Conservation (phyloP, 2,888 invertebrate genomes). For the Netelia inedita region DNA sequence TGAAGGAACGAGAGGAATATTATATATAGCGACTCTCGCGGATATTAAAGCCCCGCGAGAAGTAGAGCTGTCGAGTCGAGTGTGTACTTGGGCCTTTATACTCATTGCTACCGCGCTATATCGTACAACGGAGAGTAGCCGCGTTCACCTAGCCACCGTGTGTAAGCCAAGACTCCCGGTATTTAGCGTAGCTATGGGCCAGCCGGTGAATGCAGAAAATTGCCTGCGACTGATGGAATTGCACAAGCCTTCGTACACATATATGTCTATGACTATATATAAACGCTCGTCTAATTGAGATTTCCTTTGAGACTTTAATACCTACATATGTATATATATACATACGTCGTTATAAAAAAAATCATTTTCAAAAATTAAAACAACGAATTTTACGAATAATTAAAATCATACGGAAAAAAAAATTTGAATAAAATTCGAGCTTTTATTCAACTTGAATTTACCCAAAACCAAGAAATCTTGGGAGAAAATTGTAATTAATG, state of each 20-base stretch:
- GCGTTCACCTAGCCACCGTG: slow-evolving; percentile 14
- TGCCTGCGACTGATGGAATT: slow-evolving; percentile 50
- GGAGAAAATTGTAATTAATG: no score
- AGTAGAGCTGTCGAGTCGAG: slow-evolving; percentile 28
- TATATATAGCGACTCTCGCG: slow-evolving; percentile 6
- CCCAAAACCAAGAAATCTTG: no score
- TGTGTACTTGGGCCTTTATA: slow-evolving; percentile 36
- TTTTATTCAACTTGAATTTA: no score
- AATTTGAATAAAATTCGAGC: no score
- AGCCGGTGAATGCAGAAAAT: slow-evolving; percentile 49
- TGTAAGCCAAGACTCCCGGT: slow-evolving; percentile 31
- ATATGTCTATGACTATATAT: slow-evolving; percentile 6
- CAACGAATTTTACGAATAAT: no score
- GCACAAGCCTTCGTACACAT: slow-evolving; percentile 30
- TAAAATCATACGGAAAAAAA: no score
- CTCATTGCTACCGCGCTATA: slow-evolving; percentile 23
- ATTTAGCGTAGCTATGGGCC: slow-evolving; percentile 27
- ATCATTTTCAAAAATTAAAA: no score
- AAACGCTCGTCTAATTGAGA: slow-evolving; percentile 8
- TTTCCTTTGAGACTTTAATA: neutral
- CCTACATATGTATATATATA: neutral
- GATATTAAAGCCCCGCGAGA: slow-evolving; percentile 39
- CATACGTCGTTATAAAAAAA: no score
- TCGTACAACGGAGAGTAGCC: neutral
- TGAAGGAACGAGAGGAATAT: slow-evolving; percentile 21